A percentile compares a stretch with the other conserved stretches of the same genome.
These are phyloP conservation scores for Pegea sp. DNA, from an alignment of 23 tunicate genomes.

Conservation along the genomic window DNA sequence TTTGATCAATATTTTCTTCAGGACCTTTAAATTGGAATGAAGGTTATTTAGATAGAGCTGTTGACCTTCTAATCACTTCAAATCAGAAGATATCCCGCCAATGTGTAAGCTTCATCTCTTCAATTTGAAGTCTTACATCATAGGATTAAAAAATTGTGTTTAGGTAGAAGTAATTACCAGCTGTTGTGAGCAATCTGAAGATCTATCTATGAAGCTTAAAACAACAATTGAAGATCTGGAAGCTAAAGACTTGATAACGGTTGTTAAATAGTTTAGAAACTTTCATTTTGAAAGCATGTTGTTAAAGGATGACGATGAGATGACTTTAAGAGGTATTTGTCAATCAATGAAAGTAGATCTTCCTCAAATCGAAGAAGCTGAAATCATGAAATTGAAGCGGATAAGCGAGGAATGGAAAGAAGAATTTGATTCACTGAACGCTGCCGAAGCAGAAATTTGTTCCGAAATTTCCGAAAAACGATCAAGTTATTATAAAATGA, in stretches of 20 bases:
- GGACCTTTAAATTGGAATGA: constrained; percentile 15
- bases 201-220: background rate
- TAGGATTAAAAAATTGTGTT: background rate
- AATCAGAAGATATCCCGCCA: constrained; percentile 8
- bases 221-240: background rate
- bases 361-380: constrained; percentile 6
- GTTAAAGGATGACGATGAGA: constrained; percentile 2
- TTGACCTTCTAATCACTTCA: background rate
- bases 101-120: constrained; percentile 8
- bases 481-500: background rate
- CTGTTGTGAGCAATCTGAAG: background rate
- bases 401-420: constrained; percentile 4
- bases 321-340: constrained; percentile 5
- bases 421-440: constrained; percentile 3
- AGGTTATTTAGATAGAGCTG: constrained; percentile 27
- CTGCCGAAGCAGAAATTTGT: constrained; percentile 3
- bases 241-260: constrained; percentile 7
- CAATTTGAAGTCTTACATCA: too few species aligned
- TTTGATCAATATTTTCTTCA: too few species aligned
- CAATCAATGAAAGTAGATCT: background rate
- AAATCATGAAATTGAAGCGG: background rate
- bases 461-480: constrained; percentile 5
- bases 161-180: constrained; percentile 8
- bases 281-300: too few species aligned
- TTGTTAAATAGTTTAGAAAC: too few species aligned